Evolutionary conservation across 2,888 invertebrate species (phyloP).

Genomic region (Pecten maximus): DNA sequence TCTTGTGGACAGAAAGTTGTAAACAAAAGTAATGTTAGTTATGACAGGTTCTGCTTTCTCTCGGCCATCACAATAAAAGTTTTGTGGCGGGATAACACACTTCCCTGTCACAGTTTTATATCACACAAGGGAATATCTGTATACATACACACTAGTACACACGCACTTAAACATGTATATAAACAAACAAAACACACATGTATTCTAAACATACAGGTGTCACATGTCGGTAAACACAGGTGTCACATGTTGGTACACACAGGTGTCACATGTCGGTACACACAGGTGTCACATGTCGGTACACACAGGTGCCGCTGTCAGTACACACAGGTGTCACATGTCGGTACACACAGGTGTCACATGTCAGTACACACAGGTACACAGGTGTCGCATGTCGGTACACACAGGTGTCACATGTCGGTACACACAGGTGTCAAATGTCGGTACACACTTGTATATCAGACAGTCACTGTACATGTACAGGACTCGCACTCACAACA

Average conservation of each 20-base stretch:
- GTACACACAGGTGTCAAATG: too few relatives aligned
- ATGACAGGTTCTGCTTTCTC: too few relatives aligned
- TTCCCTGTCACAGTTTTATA: neutral
- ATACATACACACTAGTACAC: neutral
- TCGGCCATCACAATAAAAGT: too few relatives aligned
- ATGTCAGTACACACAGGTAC: neutral
- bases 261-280: neutral
- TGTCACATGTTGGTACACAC: neutral
- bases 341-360: neutral
- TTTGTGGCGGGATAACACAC: neutral
- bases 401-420: too few relatives aligned
- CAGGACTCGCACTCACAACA: neutral
- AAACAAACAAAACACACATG: neutral
- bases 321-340: too few relatives aligned
- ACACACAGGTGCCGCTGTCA: too few relatives aligned
- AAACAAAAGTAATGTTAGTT: too few relatives aligned
- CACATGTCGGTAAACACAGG: neutral
- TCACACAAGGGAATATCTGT: neutral
- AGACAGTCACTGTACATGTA: neutral
- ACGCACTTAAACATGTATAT: neutral
- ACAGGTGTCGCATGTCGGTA: too few relatives aligned
- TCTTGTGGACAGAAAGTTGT: too few relatives aligned
- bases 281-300: too few relatives aligned
- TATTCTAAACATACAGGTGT: neutral
- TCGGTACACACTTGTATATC: too few relatives aligned